Base-by-base conservation (phyloP, 2,113 vertebrate genomes). In the Poeciliopsis occidentalis region DNA sequence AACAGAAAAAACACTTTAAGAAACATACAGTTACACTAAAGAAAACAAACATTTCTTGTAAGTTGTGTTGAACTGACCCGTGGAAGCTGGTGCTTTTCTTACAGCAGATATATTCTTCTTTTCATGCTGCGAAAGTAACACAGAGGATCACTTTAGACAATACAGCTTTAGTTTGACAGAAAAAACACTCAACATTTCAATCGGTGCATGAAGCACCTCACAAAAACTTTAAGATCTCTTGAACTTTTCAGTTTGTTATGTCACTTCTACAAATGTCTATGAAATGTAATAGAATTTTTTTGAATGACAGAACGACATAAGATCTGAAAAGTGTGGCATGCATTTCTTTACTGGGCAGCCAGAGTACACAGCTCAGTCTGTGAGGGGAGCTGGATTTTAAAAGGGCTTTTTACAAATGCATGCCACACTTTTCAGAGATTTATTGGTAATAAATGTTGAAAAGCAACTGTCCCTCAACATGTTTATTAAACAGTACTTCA, bases 81-180 rank as follows among this genome's bases (percentile, higher is more conserved):
- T 81, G 63, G 77, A 34, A 2, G 31, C 1, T 7, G 73, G 44
- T 1, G 41, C 64, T 90, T 93, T 96, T 86, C 91, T 94, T 29
- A 86, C 64, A 71, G 95, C 95, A 10, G 92, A 80, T 75, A 90
- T 73, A 54, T 82, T 88, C 64, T 71, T 93, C 79, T 95, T 97
- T 84, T 95, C 94, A 37, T 95, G 95, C 95, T 96, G 90, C 10
- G 72, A 61, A 83, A 67, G 83, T 32, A 51, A 19, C 13, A 37
- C 2, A 37, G 61, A 60, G 22, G 7, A 24, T 44, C 39, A 51
- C 15, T 68, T 68, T 31, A 47, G 44, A 47, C 17, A 47, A 47
- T 5, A 6, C 44, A 47, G 44, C 44, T 1, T 57, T 1, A 30
- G 13, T 64, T 65, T 29, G 31, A 37, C 10, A 11, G 24, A n/a